These are phyloP conservation scores for Lophotriccus pileatus DNA, from an alignment of 2,797 vertebrate species.

Conservation along the genomic window DNA sequence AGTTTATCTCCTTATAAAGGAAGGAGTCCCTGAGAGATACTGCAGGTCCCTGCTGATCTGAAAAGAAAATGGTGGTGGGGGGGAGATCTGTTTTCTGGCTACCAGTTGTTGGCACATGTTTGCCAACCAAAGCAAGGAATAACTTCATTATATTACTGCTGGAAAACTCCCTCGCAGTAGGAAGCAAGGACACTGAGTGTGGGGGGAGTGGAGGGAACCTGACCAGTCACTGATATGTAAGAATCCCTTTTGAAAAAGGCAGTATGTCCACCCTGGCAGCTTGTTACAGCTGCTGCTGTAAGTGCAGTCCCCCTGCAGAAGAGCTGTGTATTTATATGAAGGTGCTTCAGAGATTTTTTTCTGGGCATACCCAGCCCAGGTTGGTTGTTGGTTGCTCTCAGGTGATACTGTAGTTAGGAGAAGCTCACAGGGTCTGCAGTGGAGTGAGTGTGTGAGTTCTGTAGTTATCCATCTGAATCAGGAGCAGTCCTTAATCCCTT, in stretches of 20 bases:
- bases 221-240: background rate
- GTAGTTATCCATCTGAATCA: background rate
- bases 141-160: background rate
- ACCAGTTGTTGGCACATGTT: background rate
- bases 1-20: background rate
- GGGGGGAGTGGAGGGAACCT: fast-evolving
- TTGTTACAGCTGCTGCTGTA: background rate
- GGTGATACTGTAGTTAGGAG: fast-evolving
- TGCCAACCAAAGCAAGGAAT: background rate
- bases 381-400: background rate
- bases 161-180: background rate
- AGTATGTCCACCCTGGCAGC: background rate
- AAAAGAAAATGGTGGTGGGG: background rate
- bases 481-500: background rate
- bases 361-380: background rate
- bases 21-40: background rate
- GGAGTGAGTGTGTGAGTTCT: background rate
- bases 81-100: background rate
- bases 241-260: background rate
- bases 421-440: fast-evolving
- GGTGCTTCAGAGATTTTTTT: background rate
- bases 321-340: fast-evolving
- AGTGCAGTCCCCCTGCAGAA: background rate
- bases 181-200: background rate
- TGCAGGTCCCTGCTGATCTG: background rate